Conservation (phyloP, 2,888 invertebrate genomes). For the Ennomos fuscantarius region DNA sequence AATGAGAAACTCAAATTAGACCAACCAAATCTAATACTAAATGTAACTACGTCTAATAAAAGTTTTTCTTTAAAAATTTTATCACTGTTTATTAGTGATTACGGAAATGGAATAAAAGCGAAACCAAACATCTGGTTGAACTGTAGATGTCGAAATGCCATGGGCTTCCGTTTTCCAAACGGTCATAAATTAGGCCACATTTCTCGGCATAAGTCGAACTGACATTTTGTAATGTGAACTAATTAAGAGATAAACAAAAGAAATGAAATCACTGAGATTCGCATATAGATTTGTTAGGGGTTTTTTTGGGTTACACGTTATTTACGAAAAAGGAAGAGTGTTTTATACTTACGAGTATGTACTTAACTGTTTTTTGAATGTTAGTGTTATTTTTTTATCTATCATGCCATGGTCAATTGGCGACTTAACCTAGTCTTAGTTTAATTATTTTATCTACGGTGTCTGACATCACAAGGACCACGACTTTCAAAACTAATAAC, state of each 20-base stretch:
- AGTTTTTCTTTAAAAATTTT: not conserved
- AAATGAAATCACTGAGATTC: conserved; percentile 33
- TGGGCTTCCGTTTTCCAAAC: conserved; percentile 20
- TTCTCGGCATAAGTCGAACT: conserved; percentile 3
- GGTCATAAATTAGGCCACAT: conserved; percentile 20
- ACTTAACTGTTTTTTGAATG: too few relatives aligned
- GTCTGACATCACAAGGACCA: too few relatives aligned
- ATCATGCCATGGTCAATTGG: too few relatives aligned
- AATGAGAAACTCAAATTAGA: not conserved
- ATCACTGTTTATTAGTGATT: conserved; percentile 13
- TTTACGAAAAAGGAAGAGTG: conserved; percentile 11
- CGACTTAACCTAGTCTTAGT: too few relatives aligned
- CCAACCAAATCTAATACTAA: not conserved
- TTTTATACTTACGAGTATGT: too few relatives aligned
- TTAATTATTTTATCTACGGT: too few relatives aligned
- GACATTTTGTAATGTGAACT: conserved; percentile 4
- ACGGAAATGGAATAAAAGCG: conserved; percentile 20
- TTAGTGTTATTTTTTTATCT: too few relatives aligned
- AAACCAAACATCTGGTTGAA: conserved; percentile 27
- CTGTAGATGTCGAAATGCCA: conserved; percentile 20
- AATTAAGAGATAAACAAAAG: conserved; percentile 14
- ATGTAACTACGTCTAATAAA: not conserved
- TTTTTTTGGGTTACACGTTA: conserved; percentile 8
- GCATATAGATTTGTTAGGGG: conserved; percentile 10
- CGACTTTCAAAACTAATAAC: too few relatives aligned